Evolutionary conservation across 2,113 vertebrate species (phyloP), one percentile per base, ranked within the genome.

Genomic region (Marmota monax): DNA sequence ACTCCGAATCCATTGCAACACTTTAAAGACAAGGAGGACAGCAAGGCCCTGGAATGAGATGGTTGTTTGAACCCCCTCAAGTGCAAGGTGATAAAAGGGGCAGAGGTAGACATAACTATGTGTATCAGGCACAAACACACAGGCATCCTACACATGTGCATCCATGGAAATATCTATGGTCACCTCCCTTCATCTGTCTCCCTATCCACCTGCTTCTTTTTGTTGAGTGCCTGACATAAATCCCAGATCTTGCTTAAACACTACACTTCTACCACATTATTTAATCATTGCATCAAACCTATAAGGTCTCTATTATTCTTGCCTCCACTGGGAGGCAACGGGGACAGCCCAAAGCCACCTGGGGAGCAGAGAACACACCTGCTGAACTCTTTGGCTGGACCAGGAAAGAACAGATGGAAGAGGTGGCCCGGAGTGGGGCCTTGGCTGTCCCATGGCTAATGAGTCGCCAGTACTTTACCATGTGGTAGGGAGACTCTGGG

Each of bases 71-170:
- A 34, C 3, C n/a, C 48, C 0, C 5, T n/a, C 58, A 67, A 84
- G 27, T 56, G 18, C 39, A 88, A 67, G 53, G 25, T 23, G 18
- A 53, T 42, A 72, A 14, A 29, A 34, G 37, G 1, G 8, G 7
- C 13, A 48, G n/a, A 69, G 20, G 32, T 0, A 67, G 27, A 78
- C 16, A 27, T 4, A 18, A 34, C 0, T 4, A 18, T 0, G 1
- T 3, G 7, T 37, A 17, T n/a, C 18, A 77, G 16, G 48, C 27
- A 23, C 7, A 45, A 45, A 45, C 17, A 79, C 11, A 37, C 1
- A 53, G 37, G 58, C 12, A 45, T 4, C 63, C 25, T 2, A 32
- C 56, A 51, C 1, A 1, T 0, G 0, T 12, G 72, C 5, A 23
- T 8, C 67, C 37, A 9, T 37, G 65, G 63, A 29, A 69, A 37